phyloP scores from a whole-genome alignment of 2,797 vertebrate species.

The Gallirallus australis region DNA sequence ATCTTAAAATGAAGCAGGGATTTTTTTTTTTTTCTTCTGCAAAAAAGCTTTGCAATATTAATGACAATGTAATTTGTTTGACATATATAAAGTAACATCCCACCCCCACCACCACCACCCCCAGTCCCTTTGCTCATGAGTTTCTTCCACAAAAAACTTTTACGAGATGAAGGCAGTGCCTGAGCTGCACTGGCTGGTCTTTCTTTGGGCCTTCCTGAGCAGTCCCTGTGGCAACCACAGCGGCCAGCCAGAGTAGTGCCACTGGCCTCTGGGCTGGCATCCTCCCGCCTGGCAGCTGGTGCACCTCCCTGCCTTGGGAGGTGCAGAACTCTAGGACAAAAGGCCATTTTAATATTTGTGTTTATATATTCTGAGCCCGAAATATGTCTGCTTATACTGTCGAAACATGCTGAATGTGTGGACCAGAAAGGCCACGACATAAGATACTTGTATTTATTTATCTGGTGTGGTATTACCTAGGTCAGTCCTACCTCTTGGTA shows the following conservation, averaged over 20 bases:
- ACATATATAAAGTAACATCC: slow-evolving; percentile 81
- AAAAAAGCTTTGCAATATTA: slow-evolving; percentile 90
- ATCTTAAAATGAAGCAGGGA: slow-evolving; percentile 90
- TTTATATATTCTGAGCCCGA: slow-evolving; percentile 17
- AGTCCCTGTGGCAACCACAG: not conserved
- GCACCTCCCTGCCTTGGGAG: not conserved
- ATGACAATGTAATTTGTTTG: slow-evolving; percentile 89
- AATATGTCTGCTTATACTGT: not conserved
- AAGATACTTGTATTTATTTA: slow-evolving; percentile 54
- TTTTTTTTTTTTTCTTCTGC: slow-evolving; percentile 30
- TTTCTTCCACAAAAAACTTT: slow-evolving; percentile 70
- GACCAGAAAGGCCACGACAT: not conserved
- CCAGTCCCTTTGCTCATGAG: slow-evolving; percentile 11
- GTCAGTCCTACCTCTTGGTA: slow-evolving; percentile 48
- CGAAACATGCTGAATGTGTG: slow-evolving; percentile 43
- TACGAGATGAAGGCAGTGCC: not conserved
- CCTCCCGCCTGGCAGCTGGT: not conserved
- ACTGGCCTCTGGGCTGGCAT: not conserved
- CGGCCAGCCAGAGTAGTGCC: fast-evolving
- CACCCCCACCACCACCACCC: not conserved
- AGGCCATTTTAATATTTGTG: slow-evolving; percentile 36
- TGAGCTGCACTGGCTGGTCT: not conserved
- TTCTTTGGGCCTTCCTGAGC: not conserved
- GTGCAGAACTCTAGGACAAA: slow-evolving; percentile 18
- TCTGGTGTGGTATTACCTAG: slow-evolving; percentile 13